Evolutionary conservation across 1,140 invertebrate genomes (phyloP).

Genomic region (Gryon sp.): DNA sequence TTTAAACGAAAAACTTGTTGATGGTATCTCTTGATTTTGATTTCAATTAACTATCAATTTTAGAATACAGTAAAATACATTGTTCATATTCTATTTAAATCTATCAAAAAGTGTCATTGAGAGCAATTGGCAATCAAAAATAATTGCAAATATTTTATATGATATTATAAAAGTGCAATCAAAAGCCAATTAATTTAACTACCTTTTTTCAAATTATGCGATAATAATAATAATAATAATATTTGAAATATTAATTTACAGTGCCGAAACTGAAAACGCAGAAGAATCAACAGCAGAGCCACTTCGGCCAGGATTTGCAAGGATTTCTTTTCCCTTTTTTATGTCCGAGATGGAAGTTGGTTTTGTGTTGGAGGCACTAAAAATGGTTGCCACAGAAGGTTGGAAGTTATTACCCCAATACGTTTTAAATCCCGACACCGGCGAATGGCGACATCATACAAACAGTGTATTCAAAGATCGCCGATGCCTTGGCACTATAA

Average conservation of each 20-base stretch:
- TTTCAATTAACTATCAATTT: too few relatives aligned
- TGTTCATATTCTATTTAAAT: too few relatives aligned
- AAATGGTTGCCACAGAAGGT: conserved; percentile 92
- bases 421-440: conserved; percentile 90
- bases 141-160: too few relatives aligned
- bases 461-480: conserved; percentile 89
- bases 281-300: conserved; percentile 83
- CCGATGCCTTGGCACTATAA: conserved; percentile 89
- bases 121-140: too few relatives aligned
- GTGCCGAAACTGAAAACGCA: conserved; percentile 64
- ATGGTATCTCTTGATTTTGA: too few relatives aligned
- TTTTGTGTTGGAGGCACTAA: conserved; percentile 91
- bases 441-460: conserved; percentile 92
- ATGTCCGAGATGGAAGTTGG: conserved; percentile 88
- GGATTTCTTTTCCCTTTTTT: conserved; percentile 93
- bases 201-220: too few relatives aligned
- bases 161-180: too few relatives aligned
- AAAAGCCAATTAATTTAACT: too few relatives aligned
- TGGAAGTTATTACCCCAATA: conserved; percentile 95
- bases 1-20: too few relatives aligned
- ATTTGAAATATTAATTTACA: conserved; percentile 42
- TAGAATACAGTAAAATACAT: too few relatives aligned
- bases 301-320: conserved; percentile 91
- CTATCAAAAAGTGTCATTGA: too few relatives aligned
- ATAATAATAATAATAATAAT: too few relatives aligned